Base-by-base conservation (phyloP, 2,113 vertebrate genomes). In the Dipodomys spectabilis region DNA sequence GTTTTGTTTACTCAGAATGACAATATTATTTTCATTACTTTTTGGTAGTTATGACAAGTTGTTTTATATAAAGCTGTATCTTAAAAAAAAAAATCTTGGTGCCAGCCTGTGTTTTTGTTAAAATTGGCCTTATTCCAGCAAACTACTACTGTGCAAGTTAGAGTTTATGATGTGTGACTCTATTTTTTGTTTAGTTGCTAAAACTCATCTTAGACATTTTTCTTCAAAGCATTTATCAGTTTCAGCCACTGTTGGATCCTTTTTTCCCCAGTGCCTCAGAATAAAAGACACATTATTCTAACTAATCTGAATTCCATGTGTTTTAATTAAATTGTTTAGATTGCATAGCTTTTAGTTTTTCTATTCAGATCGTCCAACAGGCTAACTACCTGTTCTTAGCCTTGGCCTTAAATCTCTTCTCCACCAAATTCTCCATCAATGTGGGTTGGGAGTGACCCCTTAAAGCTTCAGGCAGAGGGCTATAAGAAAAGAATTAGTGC, bases 21-120 rank as follows among this genome's bases (percentile, higher is more conserved):
- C 44, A 87, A 44, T 86, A 7, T 84, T 92, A 45, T 19, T 90
- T 82, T 93, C 32, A 73, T 93, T 94, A 64, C 93, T 88, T 82
- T 84, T 88, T 45, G 35, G 86, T 91, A 53, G 18, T 86, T 95
- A 53, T 27, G 92, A 35, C 23, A 94, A 91, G 30, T 79, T 45
- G 28, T 71, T 94, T 94, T 93, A 92, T 87, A 30, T 32, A 92
- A 90, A 96, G 73, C 64, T 93, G 27, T 12, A 81, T 94, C 39
- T 82, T 86, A 4, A 85, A 87, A 80, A 92, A 92, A n/a, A 78
- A 82, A 82, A 72, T 78, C 39, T 82, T 89, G 77, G 27, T 94
- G 35, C 28, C 84, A 84, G 44, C 5, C 69, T 44, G 11, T 82
- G 77, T 86, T 94, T 89, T 84, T 91, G 77, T 96, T 89, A 84